Evolutionary conservation across 2,797 vertebrate species (phyloP), one percentile per base, ranked within the genome.

Genomic region (Pterois miles): DNA sequence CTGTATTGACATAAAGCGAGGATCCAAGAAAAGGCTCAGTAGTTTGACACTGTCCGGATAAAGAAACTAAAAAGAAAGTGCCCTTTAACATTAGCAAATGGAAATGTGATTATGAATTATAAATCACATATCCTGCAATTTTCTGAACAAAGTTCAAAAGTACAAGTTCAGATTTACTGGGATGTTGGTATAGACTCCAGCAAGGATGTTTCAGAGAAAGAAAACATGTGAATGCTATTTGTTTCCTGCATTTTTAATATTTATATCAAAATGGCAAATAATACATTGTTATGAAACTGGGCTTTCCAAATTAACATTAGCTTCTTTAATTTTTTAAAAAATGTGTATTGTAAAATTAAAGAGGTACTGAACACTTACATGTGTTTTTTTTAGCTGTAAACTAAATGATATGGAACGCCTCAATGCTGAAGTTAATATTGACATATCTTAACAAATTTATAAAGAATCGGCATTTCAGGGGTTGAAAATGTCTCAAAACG

Each of bases 131-230:
- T 22, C 33, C 31, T 71, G 52, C 3, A 54, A 22, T 22, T 67
- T 23, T 58, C 52, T 86, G 40, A 89, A 84, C 29, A 1, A 64
- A 60, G 40, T 43, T 85, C 54, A 76, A 82, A 83, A 78, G 69
- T 64, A 86, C 54, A 77, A 86, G 16, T 66, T 78, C 64, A 90
- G 83, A 86, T 4, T 7, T 18, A 43, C 40, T 43, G 6, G 38
- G 36, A 43, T 18, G 0, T 16, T 43, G 14, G 43, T 16, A 46
- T 20, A 20, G 48, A 53, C 23, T 27, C 20, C 34, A n/a, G 18
- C 31, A 58, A 27, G 20, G 2, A 0, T n/a, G 12, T 38, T 48
- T 69, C 25, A 58, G 20, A 70, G 38, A 67, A 27, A 11, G 18
- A 52, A 65, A 65, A 4, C 43, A 63, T 11, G 8, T 38, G 13